Base-by-base conservation (phyloP, 1,140 invertebrate genomes). In the Micrasema longulum region DNA sequence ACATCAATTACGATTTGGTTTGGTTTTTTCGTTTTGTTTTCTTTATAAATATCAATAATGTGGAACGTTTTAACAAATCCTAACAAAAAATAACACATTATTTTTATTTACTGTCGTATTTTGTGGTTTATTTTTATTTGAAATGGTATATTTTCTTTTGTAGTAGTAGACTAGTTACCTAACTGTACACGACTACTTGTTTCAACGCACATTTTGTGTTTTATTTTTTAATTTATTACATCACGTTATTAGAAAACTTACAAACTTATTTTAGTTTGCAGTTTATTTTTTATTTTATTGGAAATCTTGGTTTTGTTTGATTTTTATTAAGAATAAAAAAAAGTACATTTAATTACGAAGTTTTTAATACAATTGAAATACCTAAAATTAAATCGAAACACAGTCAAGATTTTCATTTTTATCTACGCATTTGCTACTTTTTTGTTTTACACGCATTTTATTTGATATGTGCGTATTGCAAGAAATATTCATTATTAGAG, bases 171-270 rank as follows among this genome's bases (percentile, higher is more conserved):
- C 31, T 55, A 55, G 22, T 12, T 31, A 55, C 47, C 47, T 50
- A 50, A 50, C 47, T 22, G 20, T 22, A 50, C 52, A 55, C 52
- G n/a, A 50, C 14, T 55, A 55, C 11, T 55, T 31, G 26, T 55
- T 55, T n/a, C 52, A 11, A 26, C 26, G 52, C 52, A 55, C 52
- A 45, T 47, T 63, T 53, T 20, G 62, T 23, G 9, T 63, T 43
- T 62, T 23, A 52, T 47, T 35, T 75, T 70, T 60, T 26, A 18
- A 47, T 76, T 75, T 69, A 43, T 63, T 47, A 43, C 18, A 48
- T 36, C 67, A 63, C 23, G 57, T 53, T 50, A 45, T 71, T 69
- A 31, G 71, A 76, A 69, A 71, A 16, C 63, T 76, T 77, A 65
- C 63, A 31, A 14, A 26, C 1, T 35, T 48, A 22, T 48, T 50